phyloP scores from a whole-genome alignment of 2,797 vertebrate genomes.

The Anisognathus igniventris region DNA sequence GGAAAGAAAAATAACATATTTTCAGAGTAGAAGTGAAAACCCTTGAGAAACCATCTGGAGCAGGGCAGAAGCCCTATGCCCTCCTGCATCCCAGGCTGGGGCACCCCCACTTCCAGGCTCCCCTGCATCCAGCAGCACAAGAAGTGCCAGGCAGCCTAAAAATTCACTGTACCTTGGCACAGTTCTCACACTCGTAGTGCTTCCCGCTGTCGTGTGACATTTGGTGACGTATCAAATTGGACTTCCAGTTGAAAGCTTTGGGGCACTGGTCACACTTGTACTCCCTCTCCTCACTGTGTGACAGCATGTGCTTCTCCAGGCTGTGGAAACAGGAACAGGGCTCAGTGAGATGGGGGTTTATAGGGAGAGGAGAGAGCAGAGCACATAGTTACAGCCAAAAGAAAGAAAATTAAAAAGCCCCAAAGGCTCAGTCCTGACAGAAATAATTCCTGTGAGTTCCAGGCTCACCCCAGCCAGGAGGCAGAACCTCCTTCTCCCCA shows the following conservation, averaged over 20 bases:
- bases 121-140: neutral
- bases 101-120: neutral
- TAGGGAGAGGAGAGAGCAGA: neutral
- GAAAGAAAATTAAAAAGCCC: neutral
- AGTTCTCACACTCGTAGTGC: slow-evolving; percentile 99
- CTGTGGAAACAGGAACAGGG: slow-evolving; percentile 73
- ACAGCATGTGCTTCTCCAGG: slow-evolving; percentile 92
- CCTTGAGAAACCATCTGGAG: neutral
- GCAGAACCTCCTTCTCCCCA: neutral
- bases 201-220: slow-evolving; percentile 99
- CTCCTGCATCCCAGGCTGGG: neutral
- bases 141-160: slow-evolving; percentile 62
- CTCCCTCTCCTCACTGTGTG: slow-evolving; percentile 94
- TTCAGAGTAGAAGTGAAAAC: neutral
- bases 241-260: slow-evolving; percentile 99
- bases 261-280: slow-evolving; percentile 99
- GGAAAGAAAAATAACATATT: neutral
- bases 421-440: neutral
- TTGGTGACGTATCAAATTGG: slow-evolving; percentile 98
- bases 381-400: neutral
- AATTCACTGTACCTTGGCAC: slow-evolving; percentile 99
- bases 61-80: fast-evolving
- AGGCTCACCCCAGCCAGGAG: neutral
- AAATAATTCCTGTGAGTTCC: neutral
- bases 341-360: neutral